A percentile compares a stretch with the other conserved stretches of the same genome.
phyloP scores from a whole-genome alignment of 2,113 vertebrate species.

The Clarias gariepinus region DNA sequence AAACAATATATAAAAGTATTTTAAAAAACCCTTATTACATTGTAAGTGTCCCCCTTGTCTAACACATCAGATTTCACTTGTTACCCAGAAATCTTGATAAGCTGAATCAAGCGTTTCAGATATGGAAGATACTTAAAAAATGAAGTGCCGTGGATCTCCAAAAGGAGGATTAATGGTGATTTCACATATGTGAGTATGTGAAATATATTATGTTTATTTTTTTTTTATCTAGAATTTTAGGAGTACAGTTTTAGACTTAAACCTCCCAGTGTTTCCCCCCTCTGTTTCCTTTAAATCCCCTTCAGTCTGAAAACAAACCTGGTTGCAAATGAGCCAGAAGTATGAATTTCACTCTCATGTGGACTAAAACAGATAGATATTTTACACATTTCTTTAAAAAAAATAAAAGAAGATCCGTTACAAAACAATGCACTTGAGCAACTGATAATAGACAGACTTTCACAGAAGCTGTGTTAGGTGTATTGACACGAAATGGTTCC shows the following conservation, averaged over 20 bases:
- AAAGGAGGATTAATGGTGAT: neutral
- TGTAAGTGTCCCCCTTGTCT: neutral
- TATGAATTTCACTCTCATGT: neutral
- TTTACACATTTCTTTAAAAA: neutral
- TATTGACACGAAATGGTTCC: neutral
- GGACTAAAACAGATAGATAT: neutral
- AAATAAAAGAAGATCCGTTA: neutral
- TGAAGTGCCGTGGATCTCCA: neutral
- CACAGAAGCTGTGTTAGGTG: neutral
- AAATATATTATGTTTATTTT: neutral
- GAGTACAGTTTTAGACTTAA: neutral
- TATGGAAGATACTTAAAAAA: neutral
- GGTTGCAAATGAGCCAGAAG: neutral
- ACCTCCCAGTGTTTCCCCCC: neutral
- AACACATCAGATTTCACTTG: slow-evolving; percentile 4
- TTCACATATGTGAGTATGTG: neutral
- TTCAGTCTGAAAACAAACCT: neutral
- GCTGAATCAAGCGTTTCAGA: neutral
- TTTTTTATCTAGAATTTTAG: neutral
- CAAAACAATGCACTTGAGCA: neutral
- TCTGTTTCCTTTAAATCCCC: neutral
- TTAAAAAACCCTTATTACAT: slow-evolving; percentile 31
- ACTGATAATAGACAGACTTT: neutral
- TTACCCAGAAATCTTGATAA: slow-evolving; percentile 8
- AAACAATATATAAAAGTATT: too few species aligned